Evolutionary conservation across 2,113 vertebrate species (phyloP), one percentile per base, ranked within the genome.

Genomic region (Hyperopisus bebe): DNA sequence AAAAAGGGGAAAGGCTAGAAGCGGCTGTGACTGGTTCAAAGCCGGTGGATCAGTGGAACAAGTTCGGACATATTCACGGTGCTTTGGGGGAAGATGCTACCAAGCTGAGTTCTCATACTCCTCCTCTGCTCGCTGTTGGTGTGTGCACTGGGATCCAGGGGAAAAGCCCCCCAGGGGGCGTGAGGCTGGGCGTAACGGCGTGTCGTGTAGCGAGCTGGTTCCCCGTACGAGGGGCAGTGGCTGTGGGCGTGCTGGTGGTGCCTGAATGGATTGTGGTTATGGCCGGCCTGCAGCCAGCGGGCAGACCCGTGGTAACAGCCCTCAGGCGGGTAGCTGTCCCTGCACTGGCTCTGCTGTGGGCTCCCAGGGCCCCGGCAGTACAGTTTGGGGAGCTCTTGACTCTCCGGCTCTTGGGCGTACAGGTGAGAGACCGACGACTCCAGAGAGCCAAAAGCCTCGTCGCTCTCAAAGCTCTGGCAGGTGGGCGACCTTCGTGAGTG

Each of bases 371-470:
- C 93, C 2, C 94, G 94, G 93, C 94, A 94, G 90, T 90, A 93
- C 91, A 91, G 93, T 83, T 89, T 88, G 1, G 84, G 90, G 0
- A 51, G 70, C 2, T 1, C 19, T 42, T 92, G 91, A 21, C 55
- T 44, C 86, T 89, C 87, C 1, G 4, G 4, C 3, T 95, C 94
- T 10, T 91, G 93, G 88, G 94, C 86, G 91, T 89, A 90, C 62
- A 94, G 89, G 47, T 88, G 70, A 66, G 94, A 94, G 88, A 94
- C 35, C 58, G 88, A 89, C 86, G 89, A 58, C 17, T 94, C 95
- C 90, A 95, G 42, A 48, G 95, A 96, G 66, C 94, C 55, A 47
- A 94, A 94, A 3, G 94, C 94, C 50, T 94, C 94, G 21, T 95
- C 95, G 31, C 70, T 70, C 0, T 95, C 94, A 0, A 27, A 39